These are phyloP conservation scores for Pseudomyrmex gracilis DNA, from an alignment of 1,140 invertebrate genomes.

Conservation along the genomic window DNA sequence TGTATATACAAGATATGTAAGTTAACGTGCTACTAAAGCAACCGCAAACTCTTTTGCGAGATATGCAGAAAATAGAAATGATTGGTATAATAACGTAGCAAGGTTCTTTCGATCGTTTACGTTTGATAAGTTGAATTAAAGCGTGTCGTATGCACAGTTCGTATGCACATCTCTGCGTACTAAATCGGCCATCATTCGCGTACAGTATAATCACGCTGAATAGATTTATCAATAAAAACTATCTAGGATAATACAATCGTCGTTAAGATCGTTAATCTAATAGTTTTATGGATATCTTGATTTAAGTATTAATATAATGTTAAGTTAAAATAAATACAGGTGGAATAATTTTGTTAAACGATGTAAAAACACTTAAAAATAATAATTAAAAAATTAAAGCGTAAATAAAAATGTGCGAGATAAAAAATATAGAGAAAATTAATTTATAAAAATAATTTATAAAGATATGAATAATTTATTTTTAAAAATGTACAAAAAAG, in stretches of 20 bases:
- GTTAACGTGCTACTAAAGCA: background rate
- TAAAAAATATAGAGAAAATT: no score
- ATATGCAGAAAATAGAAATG: slow-evolving; percentile 39
- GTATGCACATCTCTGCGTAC: slow-evolving; percentile 56
- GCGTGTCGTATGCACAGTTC: slow-evolving; percentile 67
- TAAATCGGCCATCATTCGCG: slow-evolving; percentile 74
- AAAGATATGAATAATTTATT: no score
- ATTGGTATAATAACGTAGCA: slow-evolving; percentile 39
- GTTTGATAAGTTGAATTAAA: slow-evolving; percentile 70
- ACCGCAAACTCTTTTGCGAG: background rate
- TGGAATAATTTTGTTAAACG: no score
- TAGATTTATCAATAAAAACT: slow-evolving; percentile 77
- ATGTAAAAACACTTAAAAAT: no score
- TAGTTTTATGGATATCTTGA: slow-evolving; percentile 63
- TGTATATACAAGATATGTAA: background rate
- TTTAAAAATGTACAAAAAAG: no score
- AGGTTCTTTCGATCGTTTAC: slow-evolving; percentile 51
- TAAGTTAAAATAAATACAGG: background rate
- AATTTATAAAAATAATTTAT: no score
- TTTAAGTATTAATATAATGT: slow-evolving; percentile 32
- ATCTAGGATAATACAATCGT: slow-evolving; percentile 72
- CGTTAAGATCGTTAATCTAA: slow-evolving; percentile 71
- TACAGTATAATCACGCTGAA: slow-evolving; percentile 77
- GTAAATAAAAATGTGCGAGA: no score
- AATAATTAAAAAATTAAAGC: no score